Base-by-base conservation (phyloP, 2,113 vertebrate genomes). In the Festucalex cinctus region DNA sequence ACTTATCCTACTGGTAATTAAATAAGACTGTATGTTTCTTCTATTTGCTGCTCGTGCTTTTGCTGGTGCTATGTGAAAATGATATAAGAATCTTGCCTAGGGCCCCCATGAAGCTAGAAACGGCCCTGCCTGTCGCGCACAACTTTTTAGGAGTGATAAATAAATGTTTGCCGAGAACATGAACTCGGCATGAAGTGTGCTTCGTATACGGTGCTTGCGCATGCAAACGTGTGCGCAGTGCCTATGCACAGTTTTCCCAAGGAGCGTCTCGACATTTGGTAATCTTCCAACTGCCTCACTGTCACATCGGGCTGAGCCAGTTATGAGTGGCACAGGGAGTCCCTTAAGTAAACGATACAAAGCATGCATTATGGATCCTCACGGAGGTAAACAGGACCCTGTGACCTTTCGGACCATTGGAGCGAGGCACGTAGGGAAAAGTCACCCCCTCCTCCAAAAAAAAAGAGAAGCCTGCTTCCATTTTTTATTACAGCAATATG, bases 291-390 rank as follows among this genome's bases (percentile, higher is more conserved):
- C 83, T 84, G 71, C 77, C 68, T 70, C 49, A 39, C 65, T 61
- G 80, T 79, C 76, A 78, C 70, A 82, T 46, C 69, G 65, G 68
- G 61, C 73, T 49, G 19, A 57, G 36, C 56, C 53, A 69, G 75
- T 63, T 46, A 63, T 70, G 69, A 73, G 79, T 76, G 66, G 76
- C 80, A 77, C 32, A 65, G 79, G 74, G 70, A 87, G 65, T 85
- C 83, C 80, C 86, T 70, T 53, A 79, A 80, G 89, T 88, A 85
- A 86, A 89, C 64, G 68, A 63, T 78, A 79, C 64, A 68, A 74
- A 61, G 65, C 72, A 86, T 88, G 80, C 87, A 88, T 88, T 88
- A 86, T 88, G 84, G 74, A 83, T 84, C 64, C 62, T 71, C 83
- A 83, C 82, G 75, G 74, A 78, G 63, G 83, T 87, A 89, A 91